phyloP scores from a whole-genome alignment of 2,113 vertebrate species.

The Nibea albiflora region DNA sequence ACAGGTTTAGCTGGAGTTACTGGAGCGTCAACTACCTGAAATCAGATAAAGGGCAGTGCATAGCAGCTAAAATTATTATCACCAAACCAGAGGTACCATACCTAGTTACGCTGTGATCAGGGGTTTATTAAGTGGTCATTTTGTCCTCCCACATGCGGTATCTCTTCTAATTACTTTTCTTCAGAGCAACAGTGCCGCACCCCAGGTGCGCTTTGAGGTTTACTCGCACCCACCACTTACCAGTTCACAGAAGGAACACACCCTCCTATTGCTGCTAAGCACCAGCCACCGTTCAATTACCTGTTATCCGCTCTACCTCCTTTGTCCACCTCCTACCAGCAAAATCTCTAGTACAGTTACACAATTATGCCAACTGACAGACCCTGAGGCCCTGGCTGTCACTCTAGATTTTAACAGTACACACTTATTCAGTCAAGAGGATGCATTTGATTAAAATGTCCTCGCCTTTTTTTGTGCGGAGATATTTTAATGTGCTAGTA shows the following conservation, averaged over 20 bases:
- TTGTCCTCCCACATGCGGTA: not conserved
- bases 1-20: not conserved
- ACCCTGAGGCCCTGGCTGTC: slow-evolving; percentile 24
- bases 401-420: slow-evolving; percentile 28
- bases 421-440: slow-evolving; percentile 43
- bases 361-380: slow-evolving; percentile 55
- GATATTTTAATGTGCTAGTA: slow-evolving; percentile 34
- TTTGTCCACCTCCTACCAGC: slow-evolving; percentile 37
- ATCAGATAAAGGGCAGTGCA: not conserved
- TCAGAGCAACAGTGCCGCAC: not conserved
- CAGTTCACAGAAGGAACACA: slow-evolving; percentile 12
- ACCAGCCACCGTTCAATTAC: slow-evolving; percentile 38
- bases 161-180: slow-evolving; percentile 16
- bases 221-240: not conserved
- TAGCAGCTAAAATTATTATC: not conserved
- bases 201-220: slow-evolving; percentile 13
- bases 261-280: slow-evolving; percentile 12
- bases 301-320: not conserved
- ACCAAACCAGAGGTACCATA: not conserved
- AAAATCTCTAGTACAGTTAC: slow-evolving; percentile 28
- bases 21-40: not conserved
- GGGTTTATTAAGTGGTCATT: slow-evolving; percentile 9
- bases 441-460: slow-evolving; percentile 69
- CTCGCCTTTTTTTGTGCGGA: slow-evolving; percentile 32
- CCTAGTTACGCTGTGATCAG: not conserved